Evolutionary conservation across 2,113 vertebrate genomes (phyloP), one percentile per base, ranked within the genome.

Genomic region (Saccopteryx bilineata): DNA sequence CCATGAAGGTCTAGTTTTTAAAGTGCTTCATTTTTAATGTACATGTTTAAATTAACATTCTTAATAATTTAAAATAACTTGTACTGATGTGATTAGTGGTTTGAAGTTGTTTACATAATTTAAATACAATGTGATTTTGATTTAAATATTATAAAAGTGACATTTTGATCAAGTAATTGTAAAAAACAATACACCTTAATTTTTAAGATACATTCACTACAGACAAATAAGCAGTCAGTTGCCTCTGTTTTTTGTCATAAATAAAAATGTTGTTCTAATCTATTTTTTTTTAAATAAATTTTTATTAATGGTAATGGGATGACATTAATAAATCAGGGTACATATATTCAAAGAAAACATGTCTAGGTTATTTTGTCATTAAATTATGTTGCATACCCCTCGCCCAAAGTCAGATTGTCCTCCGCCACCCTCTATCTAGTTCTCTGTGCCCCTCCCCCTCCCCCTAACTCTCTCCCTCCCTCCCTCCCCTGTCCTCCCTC

Each of bases 61-160:
- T 82, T 68, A 83, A 61, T 9, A n/a, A 86, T 61, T 23, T 86
- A 72, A 87, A 69, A 61, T 78, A 50, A 87, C 39, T 26, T 92
- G 7, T 68, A 61, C 1, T 68, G 7, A 8, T 21, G 80, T 0
- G 72, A 78, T 33, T 74, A 69, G 33, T 68, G 0, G 6, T 33
- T 79, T 50, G 9, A 60, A 86, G 7, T 74, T 94, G 7, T 65
- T 87, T 60, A 50, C 11, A 50, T 61, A 54, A 76, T 83, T 94
- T 87, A 80, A 91, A 75, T 48, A 58, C 6, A 71, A 21, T 14
- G 7, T 66, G 33, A 82, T 58, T 28, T 80, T 58, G 19, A 58
- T 79, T 82, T 63, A 82, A 63, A 81, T 81, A 33, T 81, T 33
- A 81, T 24, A 46, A 39, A 72, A 75, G 5, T 54, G 33, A 31